These are phyloP conservation scores for Bolinopsis microptera DNA, from an alignment of 37 sponge, comb jelly and placozoan genomes.

Conservation along the genomic window DNA sequence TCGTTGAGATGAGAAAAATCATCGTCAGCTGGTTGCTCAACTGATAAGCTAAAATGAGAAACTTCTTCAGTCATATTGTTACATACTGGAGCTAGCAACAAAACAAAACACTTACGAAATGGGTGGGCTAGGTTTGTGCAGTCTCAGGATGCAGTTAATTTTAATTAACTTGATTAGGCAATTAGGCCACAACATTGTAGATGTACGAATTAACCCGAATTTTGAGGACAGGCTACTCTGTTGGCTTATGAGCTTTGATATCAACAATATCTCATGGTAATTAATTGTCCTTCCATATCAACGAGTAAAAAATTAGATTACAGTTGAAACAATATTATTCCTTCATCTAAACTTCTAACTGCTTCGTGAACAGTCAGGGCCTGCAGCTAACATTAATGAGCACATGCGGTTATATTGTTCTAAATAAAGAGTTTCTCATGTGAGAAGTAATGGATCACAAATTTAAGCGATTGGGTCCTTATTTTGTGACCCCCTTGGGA, in stretches of 20 bases:
- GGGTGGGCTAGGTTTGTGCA: not conserved
- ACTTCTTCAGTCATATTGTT: no score
- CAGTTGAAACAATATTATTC: not conserved
- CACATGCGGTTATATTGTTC: no score
- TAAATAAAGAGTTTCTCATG: no score
- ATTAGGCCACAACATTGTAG: not conserved
- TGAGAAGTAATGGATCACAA: no score
- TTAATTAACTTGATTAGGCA: not conserved
- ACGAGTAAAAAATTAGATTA: not conserved
- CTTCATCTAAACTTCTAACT: no score
- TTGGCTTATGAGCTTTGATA: not conserved
- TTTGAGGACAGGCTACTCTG: not conserved
- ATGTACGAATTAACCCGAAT: not conserved
- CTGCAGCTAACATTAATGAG: no score
- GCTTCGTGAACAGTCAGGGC: no score
- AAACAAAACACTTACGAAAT: not conserved
- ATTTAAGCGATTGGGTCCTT: no score
- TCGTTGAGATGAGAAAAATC: no score
- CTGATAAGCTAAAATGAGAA: no score
- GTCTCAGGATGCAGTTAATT: not conserved
- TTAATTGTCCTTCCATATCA: not conserved
- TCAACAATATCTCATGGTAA: not conserved
- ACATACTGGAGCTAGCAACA: not conserved
- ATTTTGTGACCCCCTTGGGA: no score
- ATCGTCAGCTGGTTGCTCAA: no score